Percentiles rank a stretch among this genome's conserved stretches.
Evolutionary conservation across 2,888 invertebrate species (phyloP).

Genomic region (Hirtodrosophila histrioides): DNA sequence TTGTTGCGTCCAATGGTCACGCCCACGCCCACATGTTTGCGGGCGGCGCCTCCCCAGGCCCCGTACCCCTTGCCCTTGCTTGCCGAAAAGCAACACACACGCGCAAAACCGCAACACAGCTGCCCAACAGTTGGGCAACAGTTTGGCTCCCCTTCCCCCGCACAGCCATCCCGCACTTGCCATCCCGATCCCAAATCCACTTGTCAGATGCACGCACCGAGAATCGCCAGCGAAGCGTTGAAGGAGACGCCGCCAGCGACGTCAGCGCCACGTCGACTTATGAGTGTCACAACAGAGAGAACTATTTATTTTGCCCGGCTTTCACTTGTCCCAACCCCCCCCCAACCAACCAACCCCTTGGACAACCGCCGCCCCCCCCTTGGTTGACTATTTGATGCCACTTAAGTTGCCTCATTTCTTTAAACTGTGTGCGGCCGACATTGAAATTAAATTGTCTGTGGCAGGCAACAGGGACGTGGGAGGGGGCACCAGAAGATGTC

Average conservation of each 20-base stretch:
- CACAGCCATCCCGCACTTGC: background rate
- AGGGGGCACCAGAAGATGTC: background rate
- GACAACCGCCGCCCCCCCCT: background rate
- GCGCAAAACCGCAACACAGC: conserved; percentile 41
- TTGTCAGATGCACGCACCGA: conserved; percentile 49
- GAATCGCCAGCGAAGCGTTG: conserved; percentile 48
- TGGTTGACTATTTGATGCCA: conserved; percentile 22
- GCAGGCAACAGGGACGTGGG: conserved; percentile 1
- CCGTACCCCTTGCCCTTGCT: background rate
- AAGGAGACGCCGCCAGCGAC: conserved; percentile 21
- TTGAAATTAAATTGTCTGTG: conserved; percentile 78
- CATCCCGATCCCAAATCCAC: conserved; percentile 45
- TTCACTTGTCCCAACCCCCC: conserved; percentile 7
- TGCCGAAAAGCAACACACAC: conserved; percentile 4
- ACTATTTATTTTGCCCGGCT: conserved; percentile 65
- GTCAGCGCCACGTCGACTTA: conserved; percentile 56
- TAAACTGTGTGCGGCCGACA: conserved; percentile 58
- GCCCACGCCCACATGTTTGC: conserved; percentile 20
- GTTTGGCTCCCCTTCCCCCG: conserved; percentile 1
- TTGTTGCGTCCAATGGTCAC: conserved; percentile 53
- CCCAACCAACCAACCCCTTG: background rate
- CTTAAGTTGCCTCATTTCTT: conserved; percentile 50
- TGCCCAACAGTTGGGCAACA: conserved; percentile 50
- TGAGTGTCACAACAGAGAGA: conserved; percentile 74
- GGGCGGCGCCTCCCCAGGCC: too few species aligned